Conservation (phyloP, 2,888 invertebrate species). For the Aphelenchoides bicaudatus region DNA sequence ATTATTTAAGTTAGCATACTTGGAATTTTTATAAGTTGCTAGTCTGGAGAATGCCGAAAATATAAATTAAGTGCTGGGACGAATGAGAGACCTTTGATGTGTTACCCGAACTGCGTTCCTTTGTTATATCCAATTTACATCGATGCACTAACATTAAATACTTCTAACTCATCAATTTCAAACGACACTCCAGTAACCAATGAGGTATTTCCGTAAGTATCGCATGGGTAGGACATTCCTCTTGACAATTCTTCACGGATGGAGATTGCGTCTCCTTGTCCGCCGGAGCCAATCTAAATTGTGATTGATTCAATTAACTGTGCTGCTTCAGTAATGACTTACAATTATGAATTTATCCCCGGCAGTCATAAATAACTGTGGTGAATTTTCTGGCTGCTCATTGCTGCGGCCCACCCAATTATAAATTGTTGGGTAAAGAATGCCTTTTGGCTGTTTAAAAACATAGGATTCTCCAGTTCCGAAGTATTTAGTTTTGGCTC, state of each 20-base stretch:
- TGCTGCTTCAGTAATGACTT: conserved; percentile 21
- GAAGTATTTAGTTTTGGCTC: conserved; percentile 42
- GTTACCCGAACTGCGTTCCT: too few relatives aligned
- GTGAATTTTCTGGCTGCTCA: conserved; percentile 40
- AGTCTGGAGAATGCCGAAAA: too few relatives aligned
- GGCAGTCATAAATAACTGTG: conserved; percentile 58
- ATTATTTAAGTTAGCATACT: too few relatives aligned
- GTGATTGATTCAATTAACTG: background rate
- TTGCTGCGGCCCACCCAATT: conserved; percentile 47
- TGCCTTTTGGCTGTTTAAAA: conserved; percentile 42
- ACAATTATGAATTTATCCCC: conserved; percentile 51
- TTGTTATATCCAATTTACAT: too few relatives aligned
- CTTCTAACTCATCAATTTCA: conserved; percentile 45
- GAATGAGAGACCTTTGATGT: too few relatives aligned
- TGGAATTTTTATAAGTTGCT: too few relatives aligned
- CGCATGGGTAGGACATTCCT: conserved; percentile 47
- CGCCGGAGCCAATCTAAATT: conserved; percentile 55
- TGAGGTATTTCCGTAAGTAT: conserved; percentile 52
- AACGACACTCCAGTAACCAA: conserved; percentile 39
- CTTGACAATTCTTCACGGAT: conserved; percentile 54
- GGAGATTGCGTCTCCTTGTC: conserved; percentile 57
- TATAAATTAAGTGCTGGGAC: too few relatives aligned
- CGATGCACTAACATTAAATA: conserved; percentile 46
- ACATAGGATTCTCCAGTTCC: conserved; percentile 57
- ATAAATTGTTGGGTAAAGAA: conserved; percentile 47